Base-by-base conservation (phyloP, 2,888 invertebrate genomes). In the Agriopis marginaria region DNA sequence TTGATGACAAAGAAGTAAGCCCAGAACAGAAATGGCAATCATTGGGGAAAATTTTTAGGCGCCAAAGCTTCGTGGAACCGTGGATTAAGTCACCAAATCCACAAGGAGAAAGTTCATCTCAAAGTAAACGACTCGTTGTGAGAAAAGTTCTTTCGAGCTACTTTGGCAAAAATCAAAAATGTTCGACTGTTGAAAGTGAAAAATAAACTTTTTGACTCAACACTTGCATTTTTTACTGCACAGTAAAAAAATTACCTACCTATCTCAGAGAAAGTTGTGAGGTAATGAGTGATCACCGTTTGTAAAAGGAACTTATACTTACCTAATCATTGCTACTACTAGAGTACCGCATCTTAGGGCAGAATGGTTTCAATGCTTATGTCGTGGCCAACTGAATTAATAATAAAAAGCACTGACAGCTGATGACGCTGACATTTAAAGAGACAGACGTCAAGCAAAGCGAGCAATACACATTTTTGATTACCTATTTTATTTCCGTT, bases 1-100 rank as follows among this genome's bases (percentile, higher is more conserved):
- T 90, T 75, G 88, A 89, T 51, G 88, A 87, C 51, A 90, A 90
- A 78, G 88, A 89, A 79, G 79, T 92, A 64, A 86, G 79, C 70
- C 86, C 88, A 58, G 93, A 94, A 72, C 93, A 92, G 76, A 94
- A 93, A 79, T 94, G 94, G 93, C 94, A 94, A 78, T 93, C 93
- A 45, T 77, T 94, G 73, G 94, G 94, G 0, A 94, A 94, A 86
- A 88, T 93, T 60, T 94, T 94, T 75, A 85, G 90, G 73, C 93
- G 94, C 62, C 92, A 93, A 85, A 92, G 90, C 79, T 88, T 90
- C 74, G 86, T 79, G 32, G 93, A 93, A 70, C 85, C 89, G 63
- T 89, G 88, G 87, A 88, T 82, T 69, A 92, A 89, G 76, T 78
- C 87, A 7, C 61, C 87, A 42, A 86, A 77, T 73, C 83, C 85